A percentile compares a stretch with the other conserved stretches of the same genome.
These are phyloP conservation scores for Eurypyga helias DNA, from an alignment of 2,113 vertebrate species.

Conservation along the genomic window DNA sequence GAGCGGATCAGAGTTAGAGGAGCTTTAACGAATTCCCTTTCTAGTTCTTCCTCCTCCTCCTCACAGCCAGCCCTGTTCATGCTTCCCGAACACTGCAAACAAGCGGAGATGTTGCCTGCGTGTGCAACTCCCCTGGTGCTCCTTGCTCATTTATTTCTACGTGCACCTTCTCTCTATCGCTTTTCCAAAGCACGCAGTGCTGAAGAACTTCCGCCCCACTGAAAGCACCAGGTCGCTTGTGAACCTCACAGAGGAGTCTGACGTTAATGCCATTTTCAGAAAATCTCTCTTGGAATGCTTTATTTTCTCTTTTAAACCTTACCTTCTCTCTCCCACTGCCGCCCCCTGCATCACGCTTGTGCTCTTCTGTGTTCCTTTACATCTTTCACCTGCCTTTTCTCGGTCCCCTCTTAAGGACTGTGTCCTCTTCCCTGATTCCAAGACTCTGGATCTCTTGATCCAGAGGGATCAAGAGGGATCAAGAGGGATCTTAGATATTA, in stretches of 20 bases:
- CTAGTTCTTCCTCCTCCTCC: slow-evolving; percentile 6
- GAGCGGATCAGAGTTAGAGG: not conserved
- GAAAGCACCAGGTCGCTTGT: not conserved
- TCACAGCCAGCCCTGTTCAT: not conserved
- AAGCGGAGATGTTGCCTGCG: not conserved
- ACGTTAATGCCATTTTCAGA: not conserved
- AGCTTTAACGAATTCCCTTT: not conserved
- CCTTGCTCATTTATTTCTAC: not conserved
- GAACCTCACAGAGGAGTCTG: not conserved
- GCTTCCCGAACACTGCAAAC: not conserved
- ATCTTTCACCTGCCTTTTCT: not conserved
- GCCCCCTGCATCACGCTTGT: not conserved
- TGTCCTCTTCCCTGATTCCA: not conserved
- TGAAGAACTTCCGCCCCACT: not conserved
- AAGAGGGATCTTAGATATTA: too few species aligned
- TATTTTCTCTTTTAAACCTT: not conserved
- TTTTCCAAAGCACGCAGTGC: not conserved
- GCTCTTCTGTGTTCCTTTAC: not conserved
- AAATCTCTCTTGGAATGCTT: not conserved
- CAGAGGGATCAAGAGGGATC: too few species aligned
- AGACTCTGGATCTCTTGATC: too few species aligned
- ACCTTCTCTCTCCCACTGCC: not conserved
- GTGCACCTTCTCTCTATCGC: not conserved
- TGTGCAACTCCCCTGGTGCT: not conserved
- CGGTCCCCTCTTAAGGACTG: not conserved